These are phyloP conservation scores for Pecten maximus DNA, from an alignment of 2,888 invertebrate genomes.

Conservation along the genomic window DNA sequence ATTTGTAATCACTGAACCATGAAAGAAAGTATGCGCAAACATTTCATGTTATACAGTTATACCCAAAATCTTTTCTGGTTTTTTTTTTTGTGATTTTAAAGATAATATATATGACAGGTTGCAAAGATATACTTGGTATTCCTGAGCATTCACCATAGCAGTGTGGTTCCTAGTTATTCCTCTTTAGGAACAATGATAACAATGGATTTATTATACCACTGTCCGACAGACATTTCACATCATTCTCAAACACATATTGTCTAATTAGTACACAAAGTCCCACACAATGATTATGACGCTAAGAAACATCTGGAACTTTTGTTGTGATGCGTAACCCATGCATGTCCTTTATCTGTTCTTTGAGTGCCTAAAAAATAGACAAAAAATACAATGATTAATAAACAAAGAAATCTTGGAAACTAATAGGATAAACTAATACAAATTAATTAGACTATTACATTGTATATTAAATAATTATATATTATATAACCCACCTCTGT, in stretches of 20 bases:
- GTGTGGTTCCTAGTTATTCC: not conserved
- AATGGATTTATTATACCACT: not conserved
- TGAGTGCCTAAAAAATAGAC: slow-evolving; percentile 66
- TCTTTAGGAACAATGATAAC: not conserved
- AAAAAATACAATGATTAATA: not conserved
- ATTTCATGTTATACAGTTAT: too few species aligned
- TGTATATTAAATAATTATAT: not conserved
- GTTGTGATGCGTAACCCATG: slow-evolving; percentile 74
- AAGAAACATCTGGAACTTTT: slow-evolving; percentile 57
- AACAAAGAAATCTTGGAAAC: not conserved
- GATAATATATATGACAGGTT: too few species aligned
- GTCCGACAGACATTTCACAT: not conserved
- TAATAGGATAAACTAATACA: not conserved
- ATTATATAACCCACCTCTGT: slow-evolving; percentile 71
- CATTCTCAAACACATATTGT: not conserved
- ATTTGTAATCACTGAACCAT: too few species aligned
- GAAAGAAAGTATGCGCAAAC: too few species aligned
- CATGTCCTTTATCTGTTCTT: slow-evolving; percentile 72
- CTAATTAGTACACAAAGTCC: not conserved
- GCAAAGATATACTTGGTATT: not conserved
- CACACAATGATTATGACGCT: not conserved
- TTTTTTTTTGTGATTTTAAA: too few species aligned
- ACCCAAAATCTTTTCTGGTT: too few species aligned
- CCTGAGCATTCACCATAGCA: not conserved
- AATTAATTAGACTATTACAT: not conserved